Percentiles rank a stretch among this genome's conserved stretches.
Evolutionary conservation across 1,140 invertebrate genomes (phyloP).

Genomic region (Idris sp.): DNA sequence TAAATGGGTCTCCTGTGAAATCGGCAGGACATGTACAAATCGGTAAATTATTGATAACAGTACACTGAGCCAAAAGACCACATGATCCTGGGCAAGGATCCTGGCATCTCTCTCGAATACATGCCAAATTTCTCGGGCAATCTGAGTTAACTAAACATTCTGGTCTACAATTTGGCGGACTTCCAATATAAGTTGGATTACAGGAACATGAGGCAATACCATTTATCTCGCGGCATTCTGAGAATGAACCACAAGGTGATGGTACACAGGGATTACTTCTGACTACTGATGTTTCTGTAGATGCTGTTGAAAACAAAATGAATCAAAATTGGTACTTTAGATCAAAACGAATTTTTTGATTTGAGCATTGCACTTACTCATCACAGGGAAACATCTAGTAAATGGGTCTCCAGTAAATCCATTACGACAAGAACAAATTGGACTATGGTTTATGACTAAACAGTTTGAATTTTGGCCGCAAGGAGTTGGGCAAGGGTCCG

Average conservation of each 20-base stretch:
- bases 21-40: slow-evolving; percentile 83
- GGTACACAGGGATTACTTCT: slow-evolving; percentile 81
- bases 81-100: slow-evolving; percentile 86
- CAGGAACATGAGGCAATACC: slow-evolving; percentile 81
- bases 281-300: slow-evolving; percentile 25
- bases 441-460: slow-evolving; percentile 75
- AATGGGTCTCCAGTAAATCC: slow-evolving; percentile 79
- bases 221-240: slow-evolving; percentile 82
- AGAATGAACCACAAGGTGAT: slow-evolving; percentile 84
- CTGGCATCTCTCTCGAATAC: slow-evolving; percentile 83
- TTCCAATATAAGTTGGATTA: slow-evolving; percentile 81
- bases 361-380: slow-evolving; percentile 58
- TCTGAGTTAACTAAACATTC: slow-evolving; percentile 84
- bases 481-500: slow-evolving; percentile 75
- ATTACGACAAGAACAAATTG: slow-evolving; percentile 74
- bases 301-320: slow-evolving; percentile 6
- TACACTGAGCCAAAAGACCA: slow-evolving; percentile 82
- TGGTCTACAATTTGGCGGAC: slow-evolving; percentile 84
- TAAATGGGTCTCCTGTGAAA: slow-evolving; percentile 85
- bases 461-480: slow-evolving; percentile 78
- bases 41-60: slow-evolving; percentile 82
- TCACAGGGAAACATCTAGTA: slow-evolving; percentile 72
- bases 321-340: no score
- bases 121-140: slow-evolving; percentile 81
- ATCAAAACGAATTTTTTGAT: no score